These are phyloP conservation scores for Heliconius erato DNA, from an alignment of 2,888 invertebrate species.

Conservation along the genomic window DNA sequence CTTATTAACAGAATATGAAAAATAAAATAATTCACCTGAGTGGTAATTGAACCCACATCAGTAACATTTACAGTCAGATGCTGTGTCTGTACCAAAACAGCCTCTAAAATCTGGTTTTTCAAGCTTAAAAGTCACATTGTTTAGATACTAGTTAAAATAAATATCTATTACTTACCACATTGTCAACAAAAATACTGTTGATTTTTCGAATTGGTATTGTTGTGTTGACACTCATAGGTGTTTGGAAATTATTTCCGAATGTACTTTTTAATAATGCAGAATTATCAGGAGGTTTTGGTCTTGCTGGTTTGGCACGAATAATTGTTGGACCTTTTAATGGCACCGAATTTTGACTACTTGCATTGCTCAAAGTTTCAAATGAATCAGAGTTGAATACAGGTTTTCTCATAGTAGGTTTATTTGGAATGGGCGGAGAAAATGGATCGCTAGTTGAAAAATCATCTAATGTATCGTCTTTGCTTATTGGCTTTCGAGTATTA, in stretches of 20 bases:
- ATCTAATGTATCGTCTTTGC: slow-evolving; percentile 79
- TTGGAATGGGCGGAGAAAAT: slow-evolving; percentile 80
- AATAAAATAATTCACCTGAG: too few relatives aligned
- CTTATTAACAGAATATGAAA: too few relatives aligned
- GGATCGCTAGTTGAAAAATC: slow-evolving; percentile 85
- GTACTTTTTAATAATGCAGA: slow-evolving; percentile 76
- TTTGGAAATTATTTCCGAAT: slow-evolving; percentile 67
- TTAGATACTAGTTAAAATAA: background rate
- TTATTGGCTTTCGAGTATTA: slow-evolving; percentile 73
- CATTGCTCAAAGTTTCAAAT: slow-evolving; percentile 86
- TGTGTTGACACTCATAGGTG: slow-evolving; percentile 77
- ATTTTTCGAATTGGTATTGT: slow-evolving; percentile 79
- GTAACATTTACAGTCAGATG: too few relatives aligned
- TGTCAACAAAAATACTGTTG: slow-evolving; percentile 70
- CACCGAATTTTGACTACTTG: slow-evolving; percentile 71
- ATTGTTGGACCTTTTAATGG: slow-evolving; percentile 89
- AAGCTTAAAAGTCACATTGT: background rate
- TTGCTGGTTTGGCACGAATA: slow-evolving; percentile 88
- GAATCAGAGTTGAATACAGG: slow-evolving; percentile 87
- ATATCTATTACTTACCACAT: slow-evolving; percentile 70
- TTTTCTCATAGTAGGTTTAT: slow-evolving; percentile 79
- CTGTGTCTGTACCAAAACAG: background rate
- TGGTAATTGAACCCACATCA: too few relatives aligned
- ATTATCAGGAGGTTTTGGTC: slow-evolving; percentile 85
- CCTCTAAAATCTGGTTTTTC: background rate